Evolutionary conservation across 2,888 invertebrate species (phyloP), one percentile per base, ranked within the genome.

Genomic region (Lasioglossum vierecki): DNA sequence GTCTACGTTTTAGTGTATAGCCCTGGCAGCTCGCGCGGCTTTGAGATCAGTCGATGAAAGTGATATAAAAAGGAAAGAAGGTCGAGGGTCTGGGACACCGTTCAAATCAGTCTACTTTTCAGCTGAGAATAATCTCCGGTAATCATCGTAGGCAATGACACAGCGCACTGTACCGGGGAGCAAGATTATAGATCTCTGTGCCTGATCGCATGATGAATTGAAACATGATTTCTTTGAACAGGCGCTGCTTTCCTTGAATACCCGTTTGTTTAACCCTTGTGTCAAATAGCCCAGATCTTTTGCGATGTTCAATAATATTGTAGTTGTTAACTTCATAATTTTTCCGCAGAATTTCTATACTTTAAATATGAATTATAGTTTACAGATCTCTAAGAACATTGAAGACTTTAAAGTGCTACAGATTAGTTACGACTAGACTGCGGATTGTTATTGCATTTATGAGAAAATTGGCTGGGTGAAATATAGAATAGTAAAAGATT

Each of bases 41-140:
- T 66, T 35, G 18, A 66, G 66, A 66, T 66, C 66, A 35, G 35
- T 35, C 30, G 66, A 66, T 66, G 66, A 66, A 66, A 66, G 66
- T 35, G 66, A 66, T 66, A 66, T 66, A 30, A 35, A 35, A 66
- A 66, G 35, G 35, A 66, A 66, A 35, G 35, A 22, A 66, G 66
- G 35, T 66, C 66, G 66, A 63, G 66, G 18, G 35, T 30, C 66
- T 13, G 66, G 30, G 35, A 66, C 35, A 66, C 30, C 35, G 66
- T 35, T 66, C 35, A 18, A 35, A 66, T 35, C 35, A 66, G 66
- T 66, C 35, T 35, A 35, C 66, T 66, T 66, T 66, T 66, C 35
- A 35, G 30, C 18, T 30, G 35, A 9, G 30, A 35, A 30, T 66
- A 30, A 66, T 66, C 35, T 66, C 66, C 66, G 35, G 35, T 66